phyloP scores from a whole-genome alignment of 2,797 vertebrate species.

The Anabas testudineus region DNA sequence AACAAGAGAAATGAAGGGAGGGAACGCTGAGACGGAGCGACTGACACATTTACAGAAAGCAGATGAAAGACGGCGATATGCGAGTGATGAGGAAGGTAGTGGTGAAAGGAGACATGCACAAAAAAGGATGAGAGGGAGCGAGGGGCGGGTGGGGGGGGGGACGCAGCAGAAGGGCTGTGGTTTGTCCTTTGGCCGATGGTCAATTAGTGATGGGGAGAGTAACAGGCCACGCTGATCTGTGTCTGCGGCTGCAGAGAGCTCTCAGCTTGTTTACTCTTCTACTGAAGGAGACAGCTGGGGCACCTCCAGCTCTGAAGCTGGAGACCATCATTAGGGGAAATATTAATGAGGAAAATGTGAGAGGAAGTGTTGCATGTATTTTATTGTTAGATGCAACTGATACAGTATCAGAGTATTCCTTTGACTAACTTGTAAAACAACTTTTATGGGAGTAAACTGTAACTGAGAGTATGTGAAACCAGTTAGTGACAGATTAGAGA shows the following conservation, averaged over 20 bases:
- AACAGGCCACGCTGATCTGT: constrained; percentile 52
- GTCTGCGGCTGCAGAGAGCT: constrained; percentile 60
- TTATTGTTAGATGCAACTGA: constrained; percentile 24
- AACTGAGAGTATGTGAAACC: no score
- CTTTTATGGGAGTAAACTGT: no score
- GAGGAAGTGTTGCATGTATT: constrained; percentile 31
- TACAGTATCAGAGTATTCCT: not conserved
- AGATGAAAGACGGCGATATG: constrained; percentile 34
- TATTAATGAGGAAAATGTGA: constrained; percentile 46
- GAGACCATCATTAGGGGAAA: constrained; percentile 51
- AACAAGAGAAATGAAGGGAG: constrained; percentile 24
- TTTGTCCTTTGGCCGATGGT: constrained; percentile 72
- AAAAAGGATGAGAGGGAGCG: constrained; percentile 45
- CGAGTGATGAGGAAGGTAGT: constrained; percentile 23
- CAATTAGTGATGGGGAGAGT: constrained; percentile 69
- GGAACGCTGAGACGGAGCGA: constrained; percentile 24
- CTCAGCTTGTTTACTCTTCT: constrained; percentile 69
- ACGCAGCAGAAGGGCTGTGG: constrained; percentile 43
- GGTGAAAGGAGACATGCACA: constrained; percentile 38
- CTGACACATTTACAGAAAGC: constrained; percentile 24
- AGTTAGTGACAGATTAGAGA: no score
- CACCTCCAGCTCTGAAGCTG: constrained; percentile 49
- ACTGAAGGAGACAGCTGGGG: constrained; percentile 72
- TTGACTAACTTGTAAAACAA: no score
- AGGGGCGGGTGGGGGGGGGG: constrained; percentile 50